These are phyloP conservation scores for Chloroclysta siterata DNA, from an alignment of 2,888 invertebrate genomes.

Conservation along the genomic window DNA sequence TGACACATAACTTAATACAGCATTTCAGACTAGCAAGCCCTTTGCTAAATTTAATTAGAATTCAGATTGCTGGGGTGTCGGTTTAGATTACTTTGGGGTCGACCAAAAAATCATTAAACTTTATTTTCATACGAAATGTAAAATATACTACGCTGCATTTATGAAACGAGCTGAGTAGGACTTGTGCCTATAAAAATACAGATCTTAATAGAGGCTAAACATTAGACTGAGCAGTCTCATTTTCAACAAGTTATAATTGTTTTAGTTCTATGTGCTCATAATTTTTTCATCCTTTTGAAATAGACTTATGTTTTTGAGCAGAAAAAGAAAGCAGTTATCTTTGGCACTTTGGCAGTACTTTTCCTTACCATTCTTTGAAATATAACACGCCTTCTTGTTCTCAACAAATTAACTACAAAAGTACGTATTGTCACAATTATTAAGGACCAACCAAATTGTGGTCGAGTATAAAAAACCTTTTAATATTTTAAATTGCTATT, in stretches of 20 bases:
- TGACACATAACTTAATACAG: conserved; percentile 18
- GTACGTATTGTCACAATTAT: background rate
- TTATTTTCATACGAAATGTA: background rate
- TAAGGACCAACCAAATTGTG: conserved; percentile 10
- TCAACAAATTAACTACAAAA: conserved; percentile 44
- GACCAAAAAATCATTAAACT: background rate
- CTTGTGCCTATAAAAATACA: too few relatives aligned
- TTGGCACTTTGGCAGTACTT: too few relatives aligned
- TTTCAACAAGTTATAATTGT: too few relatives aligned
- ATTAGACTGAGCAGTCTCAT: too few relatives aligned
- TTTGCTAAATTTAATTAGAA: conserved; percentile 52
- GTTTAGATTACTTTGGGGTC: background rate
- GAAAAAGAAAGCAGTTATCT: too few relatives aligned
- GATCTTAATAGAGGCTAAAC: too few relatives aligned
- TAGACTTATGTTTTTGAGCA: too few relatives aligned
- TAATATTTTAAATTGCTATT: background rate
- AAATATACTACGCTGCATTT: background rate
- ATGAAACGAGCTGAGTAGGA: background rate
- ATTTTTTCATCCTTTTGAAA: too few relatives aligned
- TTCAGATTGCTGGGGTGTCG: conserved; percentile 46
- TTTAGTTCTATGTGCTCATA: too few relatives aligned
- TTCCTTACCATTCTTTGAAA: too few relatives aligned
- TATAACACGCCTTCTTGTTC: too few relatives aligned
- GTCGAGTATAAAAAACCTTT: background rate
- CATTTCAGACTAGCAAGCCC: conserved; percentile 18